A percentile compares a stretch with the other conserved stretches of the same genome.
Conservation (phyloP, 2,888 invertebrate species). For the Bruchidius siliquastri region DNA sequence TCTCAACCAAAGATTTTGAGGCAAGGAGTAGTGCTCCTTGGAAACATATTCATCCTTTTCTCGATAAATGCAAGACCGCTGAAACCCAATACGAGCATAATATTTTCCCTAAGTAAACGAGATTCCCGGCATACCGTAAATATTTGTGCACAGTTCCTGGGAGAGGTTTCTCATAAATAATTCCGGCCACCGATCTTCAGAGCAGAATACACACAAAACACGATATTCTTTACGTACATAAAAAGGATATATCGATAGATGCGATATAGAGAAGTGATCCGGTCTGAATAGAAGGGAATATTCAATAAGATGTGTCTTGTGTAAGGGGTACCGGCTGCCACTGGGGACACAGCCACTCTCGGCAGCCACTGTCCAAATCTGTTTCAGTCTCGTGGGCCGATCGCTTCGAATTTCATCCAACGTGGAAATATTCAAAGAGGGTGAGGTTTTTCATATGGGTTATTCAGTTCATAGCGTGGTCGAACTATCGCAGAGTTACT, state of each 20-base stretch:
- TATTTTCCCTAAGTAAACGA: not conserved
- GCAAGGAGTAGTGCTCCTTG: not conserved
- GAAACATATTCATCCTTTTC: not conserved
- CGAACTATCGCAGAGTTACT: not conserved
- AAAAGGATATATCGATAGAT: slow-evolving; percentile 32
- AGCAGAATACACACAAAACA: slow-evolving; percentile 14
- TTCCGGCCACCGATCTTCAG: slow-evolving; percentile 22
- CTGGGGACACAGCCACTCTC: slow-evolving; percentile 38
- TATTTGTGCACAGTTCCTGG: slow-evolving; percentile 20
- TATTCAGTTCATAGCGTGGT: not conserved
- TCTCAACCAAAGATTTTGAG: not conserved
- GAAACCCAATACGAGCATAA: not conserved
- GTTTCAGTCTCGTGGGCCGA: slow-evolving; percentile 34
- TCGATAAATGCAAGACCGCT: not conserved
- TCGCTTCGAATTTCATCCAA: slow-evolving; percentile 40
- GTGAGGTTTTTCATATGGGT: slow-evolving; percentile 26
- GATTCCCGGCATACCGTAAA: slow-evolving; percentile 8
- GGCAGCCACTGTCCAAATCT: slow-evolving; percentile 45
- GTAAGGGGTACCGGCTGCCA: slow-evolving; percentile 34
- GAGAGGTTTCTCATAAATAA: slow-evolving; percentile 31
- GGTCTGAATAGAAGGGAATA: slow-evolving; percentile 39
- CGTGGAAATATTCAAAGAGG: slow-evolving; percentile 38
- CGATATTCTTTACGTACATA: slow-evolving; percentile 30
- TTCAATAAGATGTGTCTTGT: slow-evolving; percentile 38
- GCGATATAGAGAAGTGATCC: slow-evolving; percentile 23